Evolutionary conservation across 2,888 invertebrate genomes (phyloP).

Genomic region (Amiota mariae): DNA sequence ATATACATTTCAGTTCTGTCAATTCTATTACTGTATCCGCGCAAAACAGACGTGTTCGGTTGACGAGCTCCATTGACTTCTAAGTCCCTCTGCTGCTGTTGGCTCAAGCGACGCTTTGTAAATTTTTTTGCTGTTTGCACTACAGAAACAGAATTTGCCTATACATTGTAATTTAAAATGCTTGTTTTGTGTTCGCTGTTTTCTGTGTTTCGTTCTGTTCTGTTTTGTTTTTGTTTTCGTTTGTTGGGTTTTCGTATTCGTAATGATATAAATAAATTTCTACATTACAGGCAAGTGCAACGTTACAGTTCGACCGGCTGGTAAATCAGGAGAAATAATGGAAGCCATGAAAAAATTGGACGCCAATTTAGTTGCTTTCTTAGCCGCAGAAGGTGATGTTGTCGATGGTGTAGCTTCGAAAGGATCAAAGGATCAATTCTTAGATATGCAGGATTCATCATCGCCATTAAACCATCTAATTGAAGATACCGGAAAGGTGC

Average conservation of each 20-base stretch:
- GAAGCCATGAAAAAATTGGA: slow-evolving; percentile 70
- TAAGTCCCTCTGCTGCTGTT: neutral
- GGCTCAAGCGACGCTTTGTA: no score
- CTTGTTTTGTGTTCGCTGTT: neutral
- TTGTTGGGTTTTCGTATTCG: neutral
- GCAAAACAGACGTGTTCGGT: neutral
- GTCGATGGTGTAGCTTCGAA: slow-evolving; percentile 38
- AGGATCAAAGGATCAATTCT: slow-evolving; percentile 49
- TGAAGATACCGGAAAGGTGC: neutral
- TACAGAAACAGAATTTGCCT: neutral
- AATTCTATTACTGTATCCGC: neutral
- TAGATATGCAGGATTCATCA: no score
- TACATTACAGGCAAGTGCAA: slow-evolving; percentile 14
- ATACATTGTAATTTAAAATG: slow-evolving; percentile 3
- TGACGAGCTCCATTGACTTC: no score
- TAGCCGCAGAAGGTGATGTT: slow-evolving; percentile 53
- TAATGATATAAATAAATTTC: neutral
- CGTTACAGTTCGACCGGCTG: slow-evolving; percentile 38
- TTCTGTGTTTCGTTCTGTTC: neutral
- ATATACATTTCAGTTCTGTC: neutral
- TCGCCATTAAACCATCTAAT: slow-evolving; percentile 14
- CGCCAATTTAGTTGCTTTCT: slow-evolving; percentile 65
- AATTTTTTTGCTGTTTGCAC: no score
- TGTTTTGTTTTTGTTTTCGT: neutral
- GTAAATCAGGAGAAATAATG: slow-evolving; percentile 65